Conservation (phyloP, 2,888 invertebrate genomes). For the Aporophyla nigra region DNA sequence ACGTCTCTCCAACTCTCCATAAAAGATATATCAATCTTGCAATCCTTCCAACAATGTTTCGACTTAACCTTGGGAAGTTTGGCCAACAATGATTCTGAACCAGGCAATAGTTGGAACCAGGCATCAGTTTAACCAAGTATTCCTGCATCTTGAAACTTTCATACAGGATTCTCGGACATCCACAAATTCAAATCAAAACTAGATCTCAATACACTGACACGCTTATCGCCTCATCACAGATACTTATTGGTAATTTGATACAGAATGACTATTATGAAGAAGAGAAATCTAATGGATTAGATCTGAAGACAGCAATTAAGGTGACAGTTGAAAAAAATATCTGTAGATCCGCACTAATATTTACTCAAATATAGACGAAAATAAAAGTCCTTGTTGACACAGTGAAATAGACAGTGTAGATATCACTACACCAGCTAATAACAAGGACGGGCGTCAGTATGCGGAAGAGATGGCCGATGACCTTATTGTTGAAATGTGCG, state of each 20-base stretch:
- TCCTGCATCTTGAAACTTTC: background rate
- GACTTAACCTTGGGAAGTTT: background rate
- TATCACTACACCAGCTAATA: slow-evolving; percentile 48
- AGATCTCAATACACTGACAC: background rate
- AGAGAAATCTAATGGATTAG: background rate
- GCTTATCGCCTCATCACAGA: background rate
- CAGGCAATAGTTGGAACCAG: too few species aligned
- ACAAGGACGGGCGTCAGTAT: slow-evolving; percentile 46
- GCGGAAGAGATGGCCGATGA: slow-evolving; percentile 61
- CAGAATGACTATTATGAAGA: slow-evolving; percentile 4
- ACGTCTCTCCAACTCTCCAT: background rate
- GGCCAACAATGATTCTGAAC: background rate
- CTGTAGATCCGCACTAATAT: background rate
- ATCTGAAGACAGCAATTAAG: background rate
- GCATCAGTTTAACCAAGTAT: background rate
- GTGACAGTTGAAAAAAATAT: background rate
- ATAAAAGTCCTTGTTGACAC: slow-evolving; percentile 49
- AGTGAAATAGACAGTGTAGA: slow-evolving; percentile 20
- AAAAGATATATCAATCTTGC: slow-evolving; percentile 14
- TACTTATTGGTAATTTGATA: slow-evolving; percentile 1
- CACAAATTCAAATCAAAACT: background rate
- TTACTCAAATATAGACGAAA: slow-evolving; percentile 9
- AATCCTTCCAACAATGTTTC: background rate
- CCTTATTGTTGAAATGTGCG: slow-evolving; percentile 52
- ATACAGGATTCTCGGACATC: background rate